These are phyloP conservation scores for Mesocentrotus franciscanus DNA, from an alignment of 53 echinoderm and acorn worm genomes.

Conservation along the genomic window DNA sequence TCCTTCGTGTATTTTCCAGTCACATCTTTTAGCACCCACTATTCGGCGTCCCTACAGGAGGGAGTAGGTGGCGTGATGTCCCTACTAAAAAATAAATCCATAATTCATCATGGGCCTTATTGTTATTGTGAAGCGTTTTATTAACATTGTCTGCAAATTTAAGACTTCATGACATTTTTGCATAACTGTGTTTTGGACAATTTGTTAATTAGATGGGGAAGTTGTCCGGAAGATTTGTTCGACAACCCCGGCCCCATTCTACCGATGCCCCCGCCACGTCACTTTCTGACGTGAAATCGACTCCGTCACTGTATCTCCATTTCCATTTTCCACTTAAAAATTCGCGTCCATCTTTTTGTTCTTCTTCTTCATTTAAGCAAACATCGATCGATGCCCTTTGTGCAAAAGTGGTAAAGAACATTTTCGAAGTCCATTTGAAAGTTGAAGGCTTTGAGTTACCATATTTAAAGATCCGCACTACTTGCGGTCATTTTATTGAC, in stretches of 20 bases:
- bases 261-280: not conserved
- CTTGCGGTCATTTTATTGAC: not conserved
- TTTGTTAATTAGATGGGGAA: too few relatives aligned
- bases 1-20: not conserved
- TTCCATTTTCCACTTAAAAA: not conserved
- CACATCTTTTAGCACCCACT: not conserved
- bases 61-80: not conserved
- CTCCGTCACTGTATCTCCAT: not conserved
- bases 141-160: too few relatives aligned
- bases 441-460: not conserved
- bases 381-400: not conserved
- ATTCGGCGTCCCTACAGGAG: not conserved
- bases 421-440: not conserved
- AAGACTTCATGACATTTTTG: too few relatives aligned
- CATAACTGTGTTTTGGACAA: too few relatives aligned
- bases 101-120: too few relatives aligned
- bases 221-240: too few relatives aligned
- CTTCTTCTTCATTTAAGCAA: not conserved
- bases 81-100: too few relatives aligned
- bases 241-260: too few relatives aligned
- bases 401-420: not conserved
- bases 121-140: too few relatives aligned
- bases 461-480: not conserved
- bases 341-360: not conserved
- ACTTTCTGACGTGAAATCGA: not conserved